phyloP scores from a whole-genome alignment of 2,888 invertebrate species.

The Vesta saturnalis region DNA sequence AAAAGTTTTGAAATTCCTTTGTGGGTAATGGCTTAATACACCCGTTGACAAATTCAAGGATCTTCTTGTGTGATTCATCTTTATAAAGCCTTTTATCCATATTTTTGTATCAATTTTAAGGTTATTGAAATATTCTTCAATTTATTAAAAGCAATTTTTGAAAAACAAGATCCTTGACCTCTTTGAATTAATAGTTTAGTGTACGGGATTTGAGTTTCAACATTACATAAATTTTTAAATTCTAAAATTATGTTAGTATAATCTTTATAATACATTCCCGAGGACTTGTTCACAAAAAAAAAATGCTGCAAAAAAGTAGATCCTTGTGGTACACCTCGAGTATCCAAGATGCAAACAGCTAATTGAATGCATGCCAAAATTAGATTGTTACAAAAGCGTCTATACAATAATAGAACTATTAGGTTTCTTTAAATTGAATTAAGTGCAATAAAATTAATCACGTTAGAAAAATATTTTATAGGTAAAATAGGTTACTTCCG shows the following conservation, averaged over 20 bases:
- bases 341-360: too few relatives aligned
- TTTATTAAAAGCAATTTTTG: neutral
- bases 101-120: neutral
- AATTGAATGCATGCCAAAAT: neutral
- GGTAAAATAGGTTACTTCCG: neutral
- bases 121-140: neutral
- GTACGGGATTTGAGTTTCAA: neutral
- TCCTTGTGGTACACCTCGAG: neutral
- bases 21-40: conserved; percentile 29
- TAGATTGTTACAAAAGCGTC: neutral
- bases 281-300: neutral
- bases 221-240: neutral
- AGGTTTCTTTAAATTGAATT: neutral
- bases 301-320: neutral
- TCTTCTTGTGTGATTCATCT: conserved; percentile 21
- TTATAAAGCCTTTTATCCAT: conserved; percentile 4
- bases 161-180: conserved; percentile 4
- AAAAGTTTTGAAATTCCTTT: conserved; percentile 19
- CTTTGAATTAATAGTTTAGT: neutral
- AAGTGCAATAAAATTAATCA: neutral
- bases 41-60: conserved; percentile 30
- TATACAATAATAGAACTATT: neutral
- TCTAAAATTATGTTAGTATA: neutral
- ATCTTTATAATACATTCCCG: neutral
- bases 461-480: too few relatives aligned